A percentile compares a stretch with the other conserved stretches of the same genome.
phyloP scores from a whole-genome alignment of 2,797 vertebrate species.

The Micromesistius poutassou region DNA sequence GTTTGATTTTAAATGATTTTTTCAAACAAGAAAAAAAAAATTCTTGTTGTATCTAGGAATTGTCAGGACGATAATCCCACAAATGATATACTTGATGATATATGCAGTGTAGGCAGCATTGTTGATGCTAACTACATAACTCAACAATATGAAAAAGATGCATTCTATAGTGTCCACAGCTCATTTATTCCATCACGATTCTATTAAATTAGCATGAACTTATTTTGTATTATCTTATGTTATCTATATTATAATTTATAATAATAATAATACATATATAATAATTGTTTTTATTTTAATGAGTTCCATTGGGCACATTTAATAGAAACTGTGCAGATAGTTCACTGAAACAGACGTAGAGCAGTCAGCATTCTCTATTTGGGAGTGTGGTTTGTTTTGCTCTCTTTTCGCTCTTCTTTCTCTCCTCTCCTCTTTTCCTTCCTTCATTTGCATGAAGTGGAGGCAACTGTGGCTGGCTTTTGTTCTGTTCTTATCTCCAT shows the following conservation, averaged over 20 bases:
- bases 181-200: not conserved
- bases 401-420: conserved; percentile 6
- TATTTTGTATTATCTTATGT: not conserved
- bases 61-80: too few species aligned
- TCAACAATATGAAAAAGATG: not conserved
- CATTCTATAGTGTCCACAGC: not conserved
- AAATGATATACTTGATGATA: not conserved
- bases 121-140: too few species aligned
- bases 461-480: conserved; percentile 27
- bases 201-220: not conserved
- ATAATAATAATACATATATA: too few species aligned
- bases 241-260: not conserved
- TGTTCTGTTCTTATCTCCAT: conserved; percentile 34
- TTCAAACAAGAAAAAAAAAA: too few species aligned
- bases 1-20: too few species aligned
- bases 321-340: too few species aligned
- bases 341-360: not conserved
- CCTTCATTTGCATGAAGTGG: conserved; percentile 44
- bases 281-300: too few species aligned
- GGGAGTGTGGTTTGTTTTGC: not conserved
- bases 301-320: too few species aligned
- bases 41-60: too few species aligned
- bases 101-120: too few species aligned
- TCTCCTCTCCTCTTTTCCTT: conserved; percentile 15
- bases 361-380: conserved; percentile 45